These are phyloP conservation scores for Ceramica pisi DNA, from an alignment of 2,888 invertebrate genomes.

Conservation along the genomic window DNA sequence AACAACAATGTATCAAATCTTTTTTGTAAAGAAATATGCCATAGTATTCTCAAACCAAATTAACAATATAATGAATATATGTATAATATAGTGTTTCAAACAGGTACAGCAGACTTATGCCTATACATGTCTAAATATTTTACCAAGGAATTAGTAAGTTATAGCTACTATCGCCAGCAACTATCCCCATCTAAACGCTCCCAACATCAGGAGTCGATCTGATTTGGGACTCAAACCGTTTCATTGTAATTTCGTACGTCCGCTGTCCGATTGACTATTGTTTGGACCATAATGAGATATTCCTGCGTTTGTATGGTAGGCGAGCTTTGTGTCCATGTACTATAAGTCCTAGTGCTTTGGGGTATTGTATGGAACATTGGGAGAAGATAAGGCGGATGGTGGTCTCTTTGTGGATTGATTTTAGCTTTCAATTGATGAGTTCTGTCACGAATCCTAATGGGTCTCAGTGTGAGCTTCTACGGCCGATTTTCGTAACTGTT, in stretches of 20 bases:
- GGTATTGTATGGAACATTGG: neutral
- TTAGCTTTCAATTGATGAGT: neutral
- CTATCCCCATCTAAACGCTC: conserved; percentile 38
- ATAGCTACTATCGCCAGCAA: conserved; percentile 37
- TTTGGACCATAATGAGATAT: conserved; percentile 72
- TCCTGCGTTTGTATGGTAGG: conserved; percentile 55
- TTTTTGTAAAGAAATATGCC: too few species aligned
- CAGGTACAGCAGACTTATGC: too few species aligned
- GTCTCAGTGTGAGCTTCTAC: too few species aligned
- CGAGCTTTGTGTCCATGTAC: conserved; percentile 18
- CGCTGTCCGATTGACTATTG: conserved; percentile 72
- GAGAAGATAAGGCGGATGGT: neutral
- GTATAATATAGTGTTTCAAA: too few species aligned
- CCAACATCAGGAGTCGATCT: conserved; percentile 49
- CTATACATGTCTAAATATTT: too few species aligned
- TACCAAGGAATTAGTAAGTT: too few species aligned
- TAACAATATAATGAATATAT: too few species aligned
- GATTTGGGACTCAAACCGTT: conserved; percentile 62
- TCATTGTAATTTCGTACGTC: conserved; percentile 70
- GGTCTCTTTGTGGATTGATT: neutral
- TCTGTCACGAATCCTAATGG: too few species aligned
- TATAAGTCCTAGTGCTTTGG: conserved; percentile 13
- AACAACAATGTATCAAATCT: too few species aligned
- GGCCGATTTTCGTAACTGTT: too few species aligned
- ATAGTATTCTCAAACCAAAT: too few species aligned